Evolutionary conservation across 1,140 invertebrate species (phyloP).

Genomic region (Brachionus rubens): DNA sequence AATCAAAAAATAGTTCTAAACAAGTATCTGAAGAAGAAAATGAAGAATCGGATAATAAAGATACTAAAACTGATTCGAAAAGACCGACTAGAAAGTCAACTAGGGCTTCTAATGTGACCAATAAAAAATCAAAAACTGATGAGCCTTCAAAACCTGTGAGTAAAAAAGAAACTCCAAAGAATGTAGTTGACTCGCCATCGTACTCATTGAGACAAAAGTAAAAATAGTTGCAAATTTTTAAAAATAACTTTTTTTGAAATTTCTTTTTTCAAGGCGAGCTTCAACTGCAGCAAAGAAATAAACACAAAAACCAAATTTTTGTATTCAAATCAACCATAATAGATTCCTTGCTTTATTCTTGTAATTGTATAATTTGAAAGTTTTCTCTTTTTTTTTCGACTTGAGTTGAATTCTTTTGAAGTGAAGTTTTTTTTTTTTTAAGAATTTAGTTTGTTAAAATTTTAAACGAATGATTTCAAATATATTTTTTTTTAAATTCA

Average conservation of each 20-base stretch:
- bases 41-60: background rate
- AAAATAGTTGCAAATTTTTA: background rate
- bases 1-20: no score
- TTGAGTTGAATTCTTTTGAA: no score
- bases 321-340: no score
- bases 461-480: conserved; percentile 26
- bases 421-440: conserved; percentile 19
- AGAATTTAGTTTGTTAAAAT: background rate
- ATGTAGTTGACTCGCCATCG: background rate
- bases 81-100: background rate
- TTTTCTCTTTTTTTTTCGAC: no score
- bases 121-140: conserved; percentile 2
- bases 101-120: background rate
- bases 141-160: background rate
- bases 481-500: background rate
- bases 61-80: conserved; percentile 7
- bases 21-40: background rate
- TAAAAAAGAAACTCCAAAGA: background rate
- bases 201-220: conserved; percentile 35
- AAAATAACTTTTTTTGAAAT: background rate
- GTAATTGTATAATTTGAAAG: no score
- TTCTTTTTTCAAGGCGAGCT: background rate
- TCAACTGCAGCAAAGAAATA: background rate
- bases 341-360: no score
- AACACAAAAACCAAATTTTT: no score